Evolutionary conservation across 2,888 invertebrate genomes (phyloP).

Genomic region (Pedicia rivosa): DNA sequence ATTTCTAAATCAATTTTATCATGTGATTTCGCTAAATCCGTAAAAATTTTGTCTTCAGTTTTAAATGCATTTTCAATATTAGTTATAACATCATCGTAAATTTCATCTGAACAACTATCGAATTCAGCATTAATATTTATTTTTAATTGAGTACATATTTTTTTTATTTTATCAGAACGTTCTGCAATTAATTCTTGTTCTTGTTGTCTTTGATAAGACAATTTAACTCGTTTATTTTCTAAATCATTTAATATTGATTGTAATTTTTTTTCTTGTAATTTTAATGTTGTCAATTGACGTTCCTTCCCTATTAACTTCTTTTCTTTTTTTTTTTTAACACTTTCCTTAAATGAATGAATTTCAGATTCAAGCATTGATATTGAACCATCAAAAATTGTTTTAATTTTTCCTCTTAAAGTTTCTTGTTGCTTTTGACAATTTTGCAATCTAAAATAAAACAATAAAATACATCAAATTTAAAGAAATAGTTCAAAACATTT

Average conservation of each 20-base stretch:
- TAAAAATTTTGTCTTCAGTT: constrained; percentile 20
- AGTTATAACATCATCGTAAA: constrained; percentile 10
- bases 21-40: constrained; percentile 17
- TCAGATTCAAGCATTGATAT: constrained; percentile 39
- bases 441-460: constrained; percentile 32
- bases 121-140: neutral
- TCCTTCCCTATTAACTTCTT: constrained; percentile 25
- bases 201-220: constrained; percentile 21
- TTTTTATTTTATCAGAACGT: constrained; percentile 17
- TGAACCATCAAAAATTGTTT: constrained; percentile 35
- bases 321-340: constrained; percentile 29
- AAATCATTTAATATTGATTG: constrained; percentile 26
- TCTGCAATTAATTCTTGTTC: constrained; percentile 23
- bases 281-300: constrained; percentile 22
- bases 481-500: too few relatives aligned
- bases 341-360: constrained; percentile 33
- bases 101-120: neutral
- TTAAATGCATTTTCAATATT: constrained; percentile 19
- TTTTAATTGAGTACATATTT: constrained; percentile 18
- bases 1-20: constrained; percentile 27
- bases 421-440: constrained; percentile 38
- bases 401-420: constrained; percentile 34
- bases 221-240: constrained; percentile 20
- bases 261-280: constrained; percentile 23
- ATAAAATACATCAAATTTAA: too few relatives aligned